These are phyloP conservation scores for Pharmacophagus antenor DNA, from an alignment of 2,888 invertebrate species.

Conservation along the genomic window DNA sequence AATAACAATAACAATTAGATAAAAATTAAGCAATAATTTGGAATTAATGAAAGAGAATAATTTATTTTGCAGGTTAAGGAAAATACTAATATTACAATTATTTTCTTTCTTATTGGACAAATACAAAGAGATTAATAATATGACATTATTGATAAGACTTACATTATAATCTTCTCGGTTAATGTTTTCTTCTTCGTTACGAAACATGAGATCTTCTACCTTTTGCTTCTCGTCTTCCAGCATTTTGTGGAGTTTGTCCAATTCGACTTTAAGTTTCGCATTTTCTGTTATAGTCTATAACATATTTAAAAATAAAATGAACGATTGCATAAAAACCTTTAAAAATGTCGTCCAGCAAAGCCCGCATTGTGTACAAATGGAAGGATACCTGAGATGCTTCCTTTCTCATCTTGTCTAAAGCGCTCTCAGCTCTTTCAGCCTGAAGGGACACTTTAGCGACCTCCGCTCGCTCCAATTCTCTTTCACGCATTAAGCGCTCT, in stretches of 20 bases:
- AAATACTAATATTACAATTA: too few species aligned
- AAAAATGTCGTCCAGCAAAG: neutral
- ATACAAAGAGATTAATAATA: neutral
- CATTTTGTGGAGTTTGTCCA: constrained; percentile 80
- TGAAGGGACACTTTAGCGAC: constrained; percentile 91
- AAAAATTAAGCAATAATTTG: too few species aligned
- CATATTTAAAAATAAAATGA: neutral
- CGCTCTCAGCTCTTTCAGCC: constrained; percentile 88
- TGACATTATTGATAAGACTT: constrained; percentile 43
- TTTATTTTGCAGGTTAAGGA: too few species aligned
- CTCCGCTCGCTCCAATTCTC: constrained; percentile 94
- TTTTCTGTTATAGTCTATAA: constrained; percentile 75
- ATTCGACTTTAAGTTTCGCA: constrained; percentile 78
- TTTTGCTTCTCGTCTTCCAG: constrained; percentile 90
- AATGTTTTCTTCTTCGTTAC: constrained; percentile 95
- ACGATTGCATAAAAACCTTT: too few species aligned
- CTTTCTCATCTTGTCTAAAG: constrained; percentile 79
- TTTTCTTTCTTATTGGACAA: too few species aligned
- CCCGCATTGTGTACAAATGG: neutral
- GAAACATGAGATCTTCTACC: constrained; percentile 94
- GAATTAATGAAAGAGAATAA: too few species aligned
- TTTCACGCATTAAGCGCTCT: constrained; percentile 93
- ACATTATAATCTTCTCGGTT: constrained; percentile 94
- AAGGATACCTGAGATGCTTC: constrained; percentile 83
- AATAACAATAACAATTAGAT: too few species aligned